Conservation (phyloP, 1,140 invertebrate genomes). For the Acromyrmex charruanus region DNA sequence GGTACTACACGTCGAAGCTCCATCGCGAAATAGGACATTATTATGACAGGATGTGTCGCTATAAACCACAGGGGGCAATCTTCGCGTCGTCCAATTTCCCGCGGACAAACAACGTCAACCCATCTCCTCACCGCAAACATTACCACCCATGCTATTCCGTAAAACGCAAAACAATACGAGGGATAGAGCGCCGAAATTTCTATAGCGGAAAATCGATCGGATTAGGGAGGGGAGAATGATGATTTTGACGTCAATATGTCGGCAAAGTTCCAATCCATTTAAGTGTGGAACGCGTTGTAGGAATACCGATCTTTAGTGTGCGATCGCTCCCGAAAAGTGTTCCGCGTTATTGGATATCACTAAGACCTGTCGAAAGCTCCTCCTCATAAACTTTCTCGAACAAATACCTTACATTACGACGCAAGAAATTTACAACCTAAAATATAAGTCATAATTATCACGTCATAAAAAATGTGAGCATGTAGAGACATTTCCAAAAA, state of each 20-base stretch:
- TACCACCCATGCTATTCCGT: neutral
- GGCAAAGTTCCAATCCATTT: conserved; percentile 35
- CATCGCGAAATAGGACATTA: conserved; percentile 10
- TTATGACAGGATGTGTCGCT: conserved; percentile 30
- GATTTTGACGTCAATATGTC: neutral
- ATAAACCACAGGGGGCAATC: conserved; percentile 34
- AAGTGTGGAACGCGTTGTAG: neutral
- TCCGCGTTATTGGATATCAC: conserved; percentile 62
- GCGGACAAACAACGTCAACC: conserved; percentile 47
- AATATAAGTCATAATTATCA: neutral
- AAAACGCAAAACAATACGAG: conserved; percentile 45
- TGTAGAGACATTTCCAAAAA: neutral
- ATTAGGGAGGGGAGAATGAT: neutral
- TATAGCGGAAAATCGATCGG: conserved; percentile 11
- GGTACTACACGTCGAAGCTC: neutral
- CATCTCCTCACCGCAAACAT: conserved; percentile 4
- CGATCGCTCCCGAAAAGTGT: neutral
- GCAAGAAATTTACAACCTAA: neutral
- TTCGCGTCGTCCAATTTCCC: conserved; percentile 40
- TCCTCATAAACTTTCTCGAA: conserved; percentile 58
- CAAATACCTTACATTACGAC: neutral
- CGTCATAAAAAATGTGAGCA: neutral
- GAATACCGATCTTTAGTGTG: conserved; percentile 41
- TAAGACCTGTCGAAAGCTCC: conserved; percentile 64
- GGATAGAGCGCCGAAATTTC: neutral